Conservation (phyloP, 37 sponge, comb jelly and placozoan species). For the Theonella swinhoei region DNA sequence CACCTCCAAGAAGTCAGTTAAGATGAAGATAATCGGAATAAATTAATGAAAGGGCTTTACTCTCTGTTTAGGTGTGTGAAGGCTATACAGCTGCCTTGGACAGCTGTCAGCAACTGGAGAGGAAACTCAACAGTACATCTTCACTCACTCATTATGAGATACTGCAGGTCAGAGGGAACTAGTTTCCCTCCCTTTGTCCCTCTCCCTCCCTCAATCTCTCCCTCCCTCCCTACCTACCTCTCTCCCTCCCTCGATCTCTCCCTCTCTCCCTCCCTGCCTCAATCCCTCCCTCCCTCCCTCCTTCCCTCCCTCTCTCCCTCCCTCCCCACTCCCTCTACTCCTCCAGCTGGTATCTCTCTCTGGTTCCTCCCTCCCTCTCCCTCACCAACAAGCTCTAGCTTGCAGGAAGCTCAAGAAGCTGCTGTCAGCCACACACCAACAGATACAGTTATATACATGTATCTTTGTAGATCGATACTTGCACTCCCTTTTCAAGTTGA, state of each 20-base stretch:
- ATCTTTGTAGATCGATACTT: too few relatives aligned
- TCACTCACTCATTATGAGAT: slow-evolving; percentile 39
- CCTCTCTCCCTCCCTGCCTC: background rate
- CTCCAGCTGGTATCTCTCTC: background rate
- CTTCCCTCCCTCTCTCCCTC: too few relatives aligned
- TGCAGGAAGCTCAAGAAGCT: slow-evolving; percentile 29
- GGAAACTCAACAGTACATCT: slow-evolving; percentile 37
- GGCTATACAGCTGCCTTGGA: slow-evolving; percentile 41
- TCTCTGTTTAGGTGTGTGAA: slow-evolving; percentile 10
- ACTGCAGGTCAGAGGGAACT: slow-evolving; percentile 52
- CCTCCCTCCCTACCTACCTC: too few relatives aligned
- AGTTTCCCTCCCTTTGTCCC: too few relatives aligned
- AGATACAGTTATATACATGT: slow-evolving; percentile 61
- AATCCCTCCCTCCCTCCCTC: slow-evolving; percentile 8
- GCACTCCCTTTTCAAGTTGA: too few relatives aligned
- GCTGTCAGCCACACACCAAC: slow-evolving; percentile 41
- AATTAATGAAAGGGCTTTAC: background rate
- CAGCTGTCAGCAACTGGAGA: slow-evolving; percentile 30
- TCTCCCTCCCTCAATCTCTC: too few relatives aligned
- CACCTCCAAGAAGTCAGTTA: slow-evolving; percentile 42
- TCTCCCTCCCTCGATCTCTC: too few relatives aligned
- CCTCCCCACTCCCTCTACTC: background rate
- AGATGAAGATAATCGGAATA: background rate
- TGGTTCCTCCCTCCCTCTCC: background rate
- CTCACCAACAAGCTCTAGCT: slow-evolving; percentile 57